These are phyloP conservation scores for Macrotus californicus DNA, from an alignment of 2,113 vertebrate genomes.

Conservation along the genomic window DNA sequence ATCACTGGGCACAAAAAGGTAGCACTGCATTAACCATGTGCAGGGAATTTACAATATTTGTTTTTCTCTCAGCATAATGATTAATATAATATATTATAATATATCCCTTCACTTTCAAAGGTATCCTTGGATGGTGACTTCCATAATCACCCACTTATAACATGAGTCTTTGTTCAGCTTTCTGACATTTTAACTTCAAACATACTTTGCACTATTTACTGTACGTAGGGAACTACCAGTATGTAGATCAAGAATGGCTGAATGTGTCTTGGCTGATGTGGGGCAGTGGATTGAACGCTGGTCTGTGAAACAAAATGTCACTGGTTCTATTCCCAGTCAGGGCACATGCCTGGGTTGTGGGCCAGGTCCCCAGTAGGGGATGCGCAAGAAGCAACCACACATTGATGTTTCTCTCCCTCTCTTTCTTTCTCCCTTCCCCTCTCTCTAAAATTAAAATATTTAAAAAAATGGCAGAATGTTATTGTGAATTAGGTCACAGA, in stretches of 20 bases:
- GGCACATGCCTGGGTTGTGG: no score
- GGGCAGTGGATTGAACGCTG: no score
- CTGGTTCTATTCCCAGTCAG: no score
- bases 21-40: not conserved
- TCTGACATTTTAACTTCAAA: not conserved
- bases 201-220: not conserved
- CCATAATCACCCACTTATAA: not conserved
- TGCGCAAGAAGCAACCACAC: no score
- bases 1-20: rapidly evolving
- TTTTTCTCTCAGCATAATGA: not conserved
- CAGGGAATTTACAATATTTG: not conserved
- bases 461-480: not conserved
- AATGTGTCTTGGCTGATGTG: not conserved
- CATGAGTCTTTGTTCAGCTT: not conserved
- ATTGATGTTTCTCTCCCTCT: no score
- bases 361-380: no score
- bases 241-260: not conserved
- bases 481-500: not conserved
- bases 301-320: no score
- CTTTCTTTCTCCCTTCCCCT: no score
- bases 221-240: not conserved
- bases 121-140: not conserved
- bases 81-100: not conserved
- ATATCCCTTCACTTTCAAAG: not conserved
- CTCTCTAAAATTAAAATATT: no score